Evolutionary conservation across 2,797 vertebrate species (phyloP).

Genomic region (Acanthurus leucopareius): DNA sequence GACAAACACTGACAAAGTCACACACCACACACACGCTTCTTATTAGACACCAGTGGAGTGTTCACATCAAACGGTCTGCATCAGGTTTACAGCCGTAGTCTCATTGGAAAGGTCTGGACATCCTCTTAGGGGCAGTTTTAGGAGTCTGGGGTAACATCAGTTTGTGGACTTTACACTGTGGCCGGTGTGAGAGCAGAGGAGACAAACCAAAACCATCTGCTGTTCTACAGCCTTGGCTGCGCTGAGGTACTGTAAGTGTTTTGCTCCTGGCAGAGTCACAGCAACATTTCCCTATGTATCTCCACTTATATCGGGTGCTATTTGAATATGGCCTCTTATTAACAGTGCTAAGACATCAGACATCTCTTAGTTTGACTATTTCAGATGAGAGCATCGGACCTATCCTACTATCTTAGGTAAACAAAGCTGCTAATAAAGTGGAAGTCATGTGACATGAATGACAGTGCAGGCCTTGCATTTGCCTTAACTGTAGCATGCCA

Average conservation of each 20-base stretch:
- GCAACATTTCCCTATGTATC: constrained; percentile 40
- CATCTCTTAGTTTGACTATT: not conserved
- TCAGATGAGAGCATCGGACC: not conserved
- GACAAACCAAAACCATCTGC: constrained; percentile 68
- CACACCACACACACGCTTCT: constrained; percentile 74
- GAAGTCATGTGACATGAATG: not conserved
- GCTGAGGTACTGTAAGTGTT: constrained; percentile 17
- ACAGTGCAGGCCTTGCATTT: not conserved
- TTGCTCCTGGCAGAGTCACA: constrained; percentile 7
- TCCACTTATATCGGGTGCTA: constrained; percentile 17
- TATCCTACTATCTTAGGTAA: constrained; percentile 16
- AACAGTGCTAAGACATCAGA: constrained; percentile 4
- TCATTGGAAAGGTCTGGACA: constrained; percentile 73
- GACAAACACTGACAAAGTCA: constrained; percentile 67
- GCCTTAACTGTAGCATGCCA: not conserved
- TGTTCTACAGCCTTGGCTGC: constrained; percentile 39
- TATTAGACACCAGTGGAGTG: constrained; percentile 67
- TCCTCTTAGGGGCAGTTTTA: constrained; percentile 59
- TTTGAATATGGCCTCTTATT: constrained; percentile 32
- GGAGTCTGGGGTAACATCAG: constrained; percentile 55
- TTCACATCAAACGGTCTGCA: constrained; percentile 77
- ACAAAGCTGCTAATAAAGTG: constrained; percentile 3
- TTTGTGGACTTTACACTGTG: constrained; percentile 62
- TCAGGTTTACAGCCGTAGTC: constrained; percentile 66
- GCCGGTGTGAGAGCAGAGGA: constrained; percentile 43